Conservation (phyloP, 2,888 invertebrate genomes). For the Podabrus alpinus region DNA sequence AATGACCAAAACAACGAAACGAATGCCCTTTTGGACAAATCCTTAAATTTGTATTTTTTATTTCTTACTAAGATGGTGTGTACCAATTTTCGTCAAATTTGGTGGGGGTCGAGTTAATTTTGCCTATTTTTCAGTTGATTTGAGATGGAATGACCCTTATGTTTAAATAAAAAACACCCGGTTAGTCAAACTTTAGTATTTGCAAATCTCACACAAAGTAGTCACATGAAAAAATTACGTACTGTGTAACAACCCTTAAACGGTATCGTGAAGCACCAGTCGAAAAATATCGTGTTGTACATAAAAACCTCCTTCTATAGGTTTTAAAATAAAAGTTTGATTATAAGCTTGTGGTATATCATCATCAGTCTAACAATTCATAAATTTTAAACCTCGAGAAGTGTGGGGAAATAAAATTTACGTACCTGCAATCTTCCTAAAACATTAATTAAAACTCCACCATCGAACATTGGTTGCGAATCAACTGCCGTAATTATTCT, state of each 20-base stretch:
- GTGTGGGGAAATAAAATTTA: constrained; percentile 14
- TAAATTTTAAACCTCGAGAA: constrained; percentile 14
- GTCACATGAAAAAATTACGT: constrained; percentile 30
- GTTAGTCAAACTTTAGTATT: not conserved
- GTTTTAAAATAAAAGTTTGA: constrained; percentile 92
- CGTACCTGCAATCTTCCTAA: constrained; percentile 93
- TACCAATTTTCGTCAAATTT: no score
- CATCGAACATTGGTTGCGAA: constrained; percentile 98
- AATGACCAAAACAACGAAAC: no score
- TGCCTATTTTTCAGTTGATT: no score
- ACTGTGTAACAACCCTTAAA: constrained; percentile 56
- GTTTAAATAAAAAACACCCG: not conserved
- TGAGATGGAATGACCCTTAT: no score
- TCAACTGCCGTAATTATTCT: constrained; percentile 92
- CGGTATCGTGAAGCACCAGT: constrained; percentile 83
- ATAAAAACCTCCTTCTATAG: constrained; percentile 85
- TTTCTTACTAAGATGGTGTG: no score
- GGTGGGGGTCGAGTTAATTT: no score
- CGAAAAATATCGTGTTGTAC: constrained; percentile 95
- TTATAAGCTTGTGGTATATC: constrained; percentile 93
- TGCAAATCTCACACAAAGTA: constrained; percentile 3
- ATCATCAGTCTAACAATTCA: constrained; percentile 79
- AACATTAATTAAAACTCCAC: constrained; percentile 94
- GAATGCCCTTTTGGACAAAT: no score
- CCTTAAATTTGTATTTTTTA: no score